These are phyloP conservation scores for Verasper variegatus DNA, from an alignment of 2,113 vertebrate species.

Conservation along the genomic window DNA sequence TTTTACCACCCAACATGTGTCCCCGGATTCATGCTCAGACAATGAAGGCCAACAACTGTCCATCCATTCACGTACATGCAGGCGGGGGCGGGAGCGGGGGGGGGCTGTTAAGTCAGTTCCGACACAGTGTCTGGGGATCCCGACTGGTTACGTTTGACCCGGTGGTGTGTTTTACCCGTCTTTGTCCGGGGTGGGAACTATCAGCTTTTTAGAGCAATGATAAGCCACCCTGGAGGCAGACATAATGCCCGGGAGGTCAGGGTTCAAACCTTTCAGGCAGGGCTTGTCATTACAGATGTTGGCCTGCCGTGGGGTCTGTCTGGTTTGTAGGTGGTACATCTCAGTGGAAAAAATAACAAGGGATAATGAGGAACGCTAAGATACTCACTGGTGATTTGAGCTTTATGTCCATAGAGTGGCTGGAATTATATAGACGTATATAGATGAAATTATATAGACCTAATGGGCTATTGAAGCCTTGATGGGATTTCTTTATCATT, in stretches of 20 bases:
- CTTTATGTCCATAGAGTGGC: neutral
- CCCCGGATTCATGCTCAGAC: slow-evolving; percentile 73
- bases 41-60: slow-evolving; percentile 80
- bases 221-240: slow-evolving; percentile 54
- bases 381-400: slow-evolving; percentile 22
- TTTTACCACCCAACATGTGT: slow-evolving; percentile 87
- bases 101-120: slow-evolving; percentile 43
- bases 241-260: slow-evolving; percentile 64
- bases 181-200: slow-evolving; percentile 69
- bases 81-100: slow-evolving; percentile 2
- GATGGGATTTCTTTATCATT: slow-evolving; percentile 15
- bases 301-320: slow-evolving; percentile 60
- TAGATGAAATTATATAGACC: neutral
- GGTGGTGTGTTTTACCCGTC: slow-evolving; percentile 39
- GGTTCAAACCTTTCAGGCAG: slow-evolving; percentile 75
- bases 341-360: neutral
- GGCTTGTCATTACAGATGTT: slow-evolving; percentile 66
- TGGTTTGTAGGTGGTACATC: slow-evolving; percentile 61
- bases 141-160: slow-evolving; percentile 36
- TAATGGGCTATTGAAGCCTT: slow-evolving; percentile 27
- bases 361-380: neutral
- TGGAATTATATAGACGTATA: slow-evolving; percentile 1
- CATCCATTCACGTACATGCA: slow-evolving; percentile 33
- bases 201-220: slow-evolving; percentile 62
- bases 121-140: slow-evolving; percentile 62